Conservation (phyloP, 2,888 invertebrate species). For the Nineta flava region DNA sequence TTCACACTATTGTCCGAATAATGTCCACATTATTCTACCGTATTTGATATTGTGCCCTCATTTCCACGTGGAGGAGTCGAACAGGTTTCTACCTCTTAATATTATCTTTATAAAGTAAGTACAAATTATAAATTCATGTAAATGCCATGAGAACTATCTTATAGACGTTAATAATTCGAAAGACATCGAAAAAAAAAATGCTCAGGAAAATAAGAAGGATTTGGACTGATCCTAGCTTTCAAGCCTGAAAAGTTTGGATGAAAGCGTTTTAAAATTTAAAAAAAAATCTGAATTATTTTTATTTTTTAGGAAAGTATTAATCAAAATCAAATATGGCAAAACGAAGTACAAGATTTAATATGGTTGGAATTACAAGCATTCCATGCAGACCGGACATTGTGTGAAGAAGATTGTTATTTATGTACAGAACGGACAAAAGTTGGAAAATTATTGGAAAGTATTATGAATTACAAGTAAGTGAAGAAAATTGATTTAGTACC, state of each 20-base stretch:
- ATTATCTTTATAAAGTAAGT: no score
- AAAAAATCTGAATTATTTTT: neutral
- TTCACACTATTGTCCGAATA: no score
- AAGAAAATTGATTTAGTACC: neutral
- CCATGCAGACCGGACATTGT: constrained; percentile 55
- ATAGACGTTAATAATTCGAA: no score
- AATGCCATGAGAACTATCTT: no score
- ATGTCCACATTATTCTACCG: no score
- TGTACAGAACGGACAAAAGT: constrained; percentile 58
- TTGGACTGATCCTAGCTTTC: neutral
- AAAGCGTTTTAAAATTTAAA: neutral
- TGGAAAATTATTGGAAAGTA: constrained; percentile 51
- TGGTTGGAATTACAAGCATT: constrained; percentile 84
- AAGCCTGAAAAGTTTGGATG: neutral
- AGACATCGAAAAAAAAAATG: no score
- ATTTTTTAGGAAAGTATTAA: constrained; percentile 40
- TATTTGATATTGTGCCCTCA: no score
- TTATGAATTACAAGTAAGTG: constrained; percentile 54
- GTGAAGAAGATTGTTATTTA: constrained; percentile 64
- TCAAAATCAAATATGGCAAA: constrained; percentile 74
- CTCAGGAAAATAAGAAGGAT: no score
- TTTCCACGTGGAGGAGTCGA: no score
- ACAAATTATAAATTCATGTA: no score
- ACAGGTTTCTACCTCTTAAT: no score
- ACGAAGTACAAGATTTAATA: constrained; percentile 74